phyloP scores from a whole-genome alignment of 2,113 vertebrate species.

The Pterocles gutturalis region DNA sequence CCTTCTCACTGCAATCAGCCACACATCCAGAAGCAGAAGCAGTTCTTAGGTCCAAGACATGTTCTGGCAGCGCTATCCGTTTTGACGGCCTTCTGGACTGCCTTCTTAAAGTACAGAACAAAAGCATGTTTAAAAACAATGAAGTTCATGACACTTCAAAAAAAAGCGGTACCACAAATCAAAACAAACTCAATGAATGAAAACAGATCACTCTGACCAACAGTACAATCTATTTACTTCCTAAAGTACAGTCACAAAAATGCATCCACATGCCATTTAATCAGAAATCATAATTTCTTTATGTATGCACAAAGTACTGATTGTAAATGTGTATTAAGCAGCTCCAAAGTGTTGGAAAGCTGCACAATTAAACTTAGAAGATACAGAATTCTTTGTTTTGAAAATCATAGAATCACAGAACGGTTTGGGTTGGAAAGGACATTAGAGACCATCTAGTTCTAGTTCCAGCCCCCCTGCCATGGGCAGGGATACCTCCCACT shows the following conservation, averaged over 20 bases:
- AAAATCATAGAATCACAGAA: background rate
- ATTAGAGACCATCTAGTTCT: too few relatives aligned
- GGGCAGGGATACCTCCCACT: too few relatives aligned
- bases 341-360: background rate
- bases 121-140: background rate
- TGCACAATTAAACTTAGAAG: background rate
- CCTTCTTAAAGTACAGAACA: constrained; percentile 55
- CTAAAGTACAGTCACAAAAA: background rate
- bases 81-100: constrained; percentile 40
- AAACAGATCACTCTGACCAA: background rate
- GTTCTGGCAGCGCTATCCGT: constrained; percentile 3
- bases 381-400: background rate
- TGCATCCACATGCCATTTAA: background rate
- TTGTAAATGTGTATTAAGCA: background rate
- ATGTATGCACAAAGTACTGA: background rate
- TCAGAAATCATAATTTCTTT: background rate
- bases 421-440: too few relatives aligned
- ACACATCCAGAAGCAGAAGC: constrained; percentile 55
- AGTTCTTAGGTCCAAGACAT: constrained; percentile 63
- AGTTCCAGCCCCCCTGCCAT: too few relatives aligned
- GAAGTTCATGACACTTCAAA: background rate
- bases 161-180: background rate
- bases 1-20: constrained; percentile 33
- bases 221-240: background rate
- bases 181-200: background rate